A percentile compares a stretch with the other conserved stretches of the same genome.
Evolutionary conservation across 2,113 vertebrate species (phyloP).

Genomic region (Notothenia rossii): DNA sequence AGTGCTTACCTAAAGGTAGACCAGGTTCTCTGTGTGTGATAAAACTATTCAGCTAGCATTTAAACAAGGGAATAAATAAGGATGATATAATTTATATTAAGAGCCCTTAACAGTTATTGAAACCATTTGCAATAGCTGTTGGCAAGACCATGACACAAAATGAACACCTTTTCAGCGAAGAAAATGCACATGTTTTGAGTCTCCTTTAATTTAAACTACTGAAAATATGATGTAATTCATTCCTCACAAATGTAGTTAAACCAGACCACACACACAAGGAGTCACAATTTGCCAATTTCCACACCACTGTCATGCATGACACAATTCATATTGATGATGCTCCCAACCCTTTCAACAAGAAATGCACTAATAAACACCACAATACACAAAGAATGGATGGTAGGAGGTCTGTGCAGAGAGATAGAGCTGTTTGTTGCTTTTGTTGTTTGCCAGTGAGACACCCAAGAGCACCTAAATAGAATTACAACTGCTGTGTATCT

Average conservation of each 20-base stretch:
- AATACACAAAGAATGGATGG: conserved; percentile 34
- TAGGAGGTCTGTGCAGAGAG: conserved; percentile 53
- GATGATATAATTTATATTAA: conserved; percentile 1
- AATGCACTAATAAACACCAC: conserved; percentile 47
- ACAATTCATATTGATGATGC: conserved; percentile 40
- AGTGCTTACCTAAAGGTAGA: background rate
- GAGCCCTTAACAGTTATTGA: background rate
- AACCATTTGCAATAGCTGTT: conserved; percentile 1
- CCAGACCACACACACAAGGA: conserved; percentile 48
- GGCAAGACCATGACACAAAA: background rate
- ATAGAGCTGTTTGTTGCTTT: conserved; percentile 70
- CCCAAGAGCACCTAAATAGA: conserved; percentile 70
- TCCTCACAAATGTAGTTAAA: conserved; percentile 43
- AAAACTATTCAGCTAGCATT: conserved; percentile 15
- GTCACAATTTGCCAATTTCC: conserved; percentile 64
- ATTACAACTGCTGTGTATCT: conserved; percentile 70
- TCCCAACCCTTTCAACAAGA: conserved; percentile 54
- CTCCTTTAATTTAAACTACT: conserved; percentile 23
- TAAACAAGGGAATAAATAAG: conserved; percentile 10
- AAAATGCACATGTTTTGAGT: conserved; percentile 17
- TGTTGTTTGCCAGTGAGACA: conserved; percentile 67
- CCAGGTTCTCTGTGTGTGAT: conserved; percentile 5
- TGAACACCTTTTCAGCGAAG: conserved; percentile 25
- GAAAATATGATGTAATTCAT: conserved; percentile 7
- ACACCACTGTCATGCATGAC: conserved; percentile 65